Conservation (phyloP, 2,888 invertebrate species). For the Scaptomyza tumidula region DNA sequence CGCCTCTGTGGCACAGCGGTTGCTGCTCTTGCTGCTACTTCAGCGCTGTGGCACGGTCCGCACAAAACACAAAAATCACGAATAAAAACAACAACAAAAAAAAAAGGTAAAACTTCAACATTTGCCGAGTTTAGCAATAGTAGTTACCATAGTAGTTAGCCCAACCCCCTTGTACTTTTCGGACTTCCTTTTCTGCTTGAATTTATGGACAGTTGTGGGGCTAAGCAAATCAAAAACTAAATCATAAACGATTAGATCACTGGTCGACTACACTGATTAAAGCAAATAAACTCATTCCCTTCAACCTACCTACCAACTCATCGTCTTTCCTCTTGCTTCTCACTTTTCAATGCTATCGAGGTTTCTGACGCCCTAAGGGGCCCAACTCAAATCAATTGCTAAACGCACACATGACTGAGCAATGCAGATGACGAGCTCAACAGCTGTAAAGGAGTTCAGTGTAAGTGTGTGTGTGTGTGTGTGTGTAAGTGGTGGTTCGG, state of each 20-base stretch:
- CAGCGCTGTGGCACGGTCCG: conserved; percentile 32
- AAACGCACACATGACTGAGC: conserved; percentile 71
- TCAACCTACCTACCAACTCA: neutral
- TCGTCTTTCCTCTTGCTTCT: neutral
- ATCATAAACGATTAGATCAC: conserved; percentile 75
- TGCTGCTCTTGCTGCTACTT: conserved; percentile 17
- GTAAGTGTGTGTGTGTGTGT: neutral
- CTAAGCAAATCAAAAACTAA: conserved; percentile 75
- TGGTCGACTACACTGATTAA: conserved; percentile 72
- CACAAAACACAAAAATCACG: conserved; percentile 9
- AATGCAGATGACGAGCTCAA: conserved; percentile 63
- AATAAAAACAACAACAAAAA: neutral
- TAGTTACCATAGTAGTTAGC: conserved; percentile 1
- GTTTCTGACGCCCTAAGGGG: conserved; percentile 13
- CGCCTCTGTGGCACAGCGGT: conserved; percentile 62
- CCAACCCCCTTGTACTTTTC: neutral
- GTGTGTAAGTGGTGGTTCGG: conserved; percentile 1
- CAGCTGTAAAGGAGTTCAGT: conserved; percentile 37
- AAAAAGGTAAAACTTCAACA: conserved; percentile 36
- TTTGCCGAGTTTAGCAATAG: conserved; percentile 30
- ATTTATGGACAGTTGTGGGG: conserved; percentile 58
- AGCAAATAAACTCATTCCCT: conserved; percentile 53
- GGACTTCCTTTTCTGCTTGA: conserved; percentile 5
- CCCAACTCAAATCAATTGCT: conserved; percentile 71
- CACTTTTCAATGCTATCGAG: neutral